Evolutionary conservation across 30 jellyfish, hydroid and myxozoan species (phyloP).

Genomic region (Hydractinia symbiolongicarpus): DNA sequence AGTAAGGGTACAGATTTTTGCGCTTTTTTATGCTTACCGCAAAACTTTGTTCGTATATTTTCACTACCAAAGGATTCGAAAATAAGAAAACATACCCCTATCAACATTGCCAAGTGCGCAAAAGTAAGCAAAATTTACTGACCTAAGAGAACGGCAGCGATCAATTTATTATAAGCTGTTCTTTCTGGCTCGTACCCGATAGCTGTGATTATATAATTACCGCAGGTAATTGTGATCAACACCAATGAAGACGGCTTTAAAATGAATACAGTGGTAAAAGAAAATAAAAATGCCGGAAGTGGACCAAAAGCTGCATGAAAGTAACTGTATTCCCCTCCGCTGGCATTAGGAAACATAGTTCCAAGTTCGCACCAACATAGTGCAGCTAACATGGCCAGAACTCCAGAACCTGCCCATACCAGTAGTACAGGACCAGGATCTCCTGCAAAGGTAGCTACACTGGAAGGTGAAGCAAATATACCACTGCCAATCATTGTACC

Average conservation of each 20-base stretch:
- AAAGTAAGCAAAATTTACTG: not conserved
- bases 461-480: constrained; percentile 79
- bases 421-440: constrained; percentile 63
- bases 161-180: constrained; percentile 21
- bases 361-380: constrained; percentile 78
- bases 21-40: too few relatives aligned
- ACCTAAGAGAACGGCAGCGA: constrained; percentile 73
- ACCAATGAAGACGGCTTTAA: constrained; percentile 63
- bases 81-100: too few relatives aligned
- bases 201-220: constrained; percentile 62
- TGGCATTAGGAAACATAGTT: constrained; percentile 50
- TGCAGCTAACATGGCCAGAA: constrained; percentile 64
- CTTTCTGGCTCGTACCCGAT: not conserved
- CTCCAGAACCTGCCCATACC: constrained; percentile 86
- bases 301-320: constrained; percentile 63
- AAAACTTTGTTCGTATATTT: too few relatives aligned
- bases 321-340: constrained; percentile 76
- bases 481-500: constrained; percentile 49
- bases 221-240: constrained; percentile 73
- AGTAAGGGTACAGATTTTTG: too few relatives aligned
- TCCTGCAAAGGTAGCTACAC: constrained; percentile 51
- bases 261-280: constrained; percentile 44
- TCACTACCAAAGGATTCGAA: too few relatives aligned
- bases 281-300: constrained; percentile 50
- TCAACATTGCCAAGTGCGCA: too few relatives aligned